Conservation (phyloP, 2,888 invertebrate species). For the Stictocephala bisonia region DNA sequence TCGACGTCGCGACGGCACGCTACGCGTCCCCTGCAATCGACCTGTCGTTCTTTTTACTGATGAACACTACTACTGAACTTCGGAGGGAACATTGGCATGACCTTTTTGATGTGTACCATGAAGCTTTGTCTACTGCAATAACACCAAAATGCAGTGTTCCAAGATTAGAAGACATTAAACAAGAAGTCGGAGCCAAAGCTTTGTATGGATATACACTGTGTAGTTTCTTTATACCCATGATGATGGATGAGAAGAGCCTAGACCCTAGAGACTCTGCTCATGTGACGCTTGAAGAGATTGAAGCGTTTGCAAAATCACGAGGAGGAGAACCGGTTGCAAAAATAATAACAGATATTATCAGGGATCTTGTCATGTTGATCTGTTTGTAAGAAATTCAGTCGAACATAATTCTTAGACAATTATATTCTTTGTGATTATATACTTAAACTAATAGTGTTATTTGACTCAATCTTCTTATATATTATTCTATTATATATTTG, state of each 20-base stretch:
- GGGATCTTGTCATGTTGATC: too few species aligned
- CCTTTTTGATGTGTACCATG: slow-evolving; percentile 72
- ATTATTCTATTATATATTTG: too few species aligned
- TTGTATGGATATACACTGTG: slow-evolving; percentile 48
- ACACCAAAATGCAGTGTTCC: slow-evolving; percentile 8
- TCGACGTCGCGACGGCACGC: slow-evolving; percentile 58
- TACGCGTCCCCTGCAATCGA: slow-evolving; percentile 71
- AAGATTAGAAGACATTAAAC: slow-evolving; percentile 3
- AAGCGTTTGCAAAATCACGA: not conserved
- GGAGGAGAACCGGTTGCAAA: slow-evolving; percentile 49
- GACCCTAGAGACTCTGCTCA: not conserved
- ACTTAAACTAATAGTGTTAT: too few species aligned
- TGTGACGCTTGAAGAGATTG: slow-evolving; percentile 35
- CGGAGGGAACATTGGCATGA: slow-evolving; percentile 71
- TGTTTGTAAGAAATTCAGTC: too few species aligned
- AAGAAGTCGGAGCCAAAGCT: slow-evolving; percentile 41
- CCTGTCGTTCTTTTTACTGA: slow-evolving; percentile 71
- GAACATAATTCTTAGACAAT: too few species aligned
- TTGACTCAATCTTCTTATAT: too few species aligned
- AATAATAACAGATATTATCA: slow-evolving; percentile 47
- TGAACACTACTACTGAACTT: slow-evolving; percentile 72
- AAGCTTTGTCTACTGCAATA: slow-evolving; percentile 65
- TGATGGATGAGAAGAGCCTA: slow-evolving; percentile 36
- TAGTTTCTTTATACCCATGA: slow-evolving; percentile 51
- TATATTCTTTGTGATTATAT: too few species aligned